phyloP scores from a whole-genome alignment of 2,113 vertebrate species.

The Myotis davidii region DNA sequence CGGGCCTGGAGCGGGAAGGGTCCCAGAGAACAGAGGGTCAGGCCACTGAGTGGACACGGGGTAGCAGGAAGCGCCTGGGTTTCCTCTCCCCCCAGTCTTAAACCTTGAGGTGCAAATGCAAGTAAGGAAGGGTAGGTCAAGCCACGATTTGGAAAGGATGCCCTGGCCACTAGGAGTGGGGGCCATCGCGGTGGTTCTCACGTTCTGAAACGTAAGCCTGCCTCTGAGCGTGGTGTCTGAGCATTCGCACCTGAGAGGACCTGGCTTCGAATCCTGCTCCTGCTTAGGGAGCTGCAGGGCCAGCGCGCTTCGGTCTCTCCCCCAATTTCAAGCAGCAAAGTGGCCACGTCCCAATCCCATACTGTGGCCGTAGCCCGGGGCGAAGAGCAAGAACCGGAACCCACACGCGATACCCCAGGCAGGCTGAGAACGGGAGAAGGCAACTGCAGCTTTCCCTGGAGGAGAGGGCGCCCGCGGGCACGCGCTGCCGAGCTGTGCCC shows the following conservation, averaged over 20 bases:
- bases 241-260: background rate
- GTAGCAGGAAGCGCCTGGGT: background rate
- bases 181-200: too few relatives aligned
- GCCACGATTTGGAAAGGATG: background rate
- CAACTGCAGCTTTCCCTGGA: background rate
- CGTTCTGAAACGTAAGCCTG: background rate
- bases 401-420: background rate
- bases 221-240: background rate
- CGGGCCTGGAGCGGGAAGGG: background rate
- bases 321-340: background rate
- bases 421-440: too few relatives aligned
- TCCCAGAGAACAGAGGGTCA: background rate
- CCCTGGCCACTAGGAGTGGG: background rate
- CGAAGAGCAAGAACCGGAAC: background rate
- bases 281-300: background rate
- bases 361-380: background rate
- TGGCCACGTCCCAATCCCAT: background rate
- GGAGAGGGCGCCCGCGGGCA: rapidly evolving
- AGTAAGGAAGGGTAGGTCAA: background rate
- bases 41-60: background rate
- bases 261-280: background rate
- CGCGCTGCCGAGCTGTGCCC: rapidly evolving
- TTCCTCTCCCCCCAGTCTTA: background rate
- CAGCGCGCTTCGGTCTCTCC: background rate
- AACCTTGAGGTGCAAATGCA: background rate